phyloP scores from a whole-genome alignment of 2,888 invertebrate species.

The Teinopalpus imperialis region DNA sequence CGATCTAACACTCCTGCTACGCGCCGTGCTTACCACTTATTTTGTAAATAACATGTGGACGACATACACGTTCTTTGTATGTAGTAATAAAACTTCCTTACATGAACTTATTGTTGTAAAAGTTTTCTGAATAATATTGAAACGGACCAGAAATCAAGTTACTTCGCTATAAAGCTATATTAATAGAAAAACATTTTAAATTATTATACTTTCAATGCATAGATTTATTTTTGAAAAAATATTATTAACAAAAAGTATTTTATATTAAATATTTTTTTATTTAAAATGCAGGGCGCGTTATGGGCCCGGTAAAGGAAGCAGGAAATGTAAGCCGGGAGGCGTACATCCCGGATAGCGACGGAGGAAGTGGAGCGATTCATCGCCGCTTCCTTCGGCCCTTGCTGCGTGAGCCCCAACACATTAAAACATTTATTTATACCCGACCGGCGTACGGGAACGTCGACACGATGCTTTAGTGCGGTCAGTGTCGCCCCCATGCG shows the following conservation, averaged over 20 bases:
- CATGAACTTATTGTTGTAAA: no score
- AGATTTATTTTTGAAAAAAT: no score
- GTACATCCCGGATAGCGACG: conserved; percentile 57
- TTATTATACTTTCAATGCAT: no score
- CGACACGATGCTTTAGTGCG: background rate
- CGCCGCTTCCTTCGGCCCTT: conserved; percentile 31
- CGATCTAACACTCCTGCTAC: conserved; percentile 40
- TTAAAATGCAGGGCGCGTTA: conserved; percentile 27
- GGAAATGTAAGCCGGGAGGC: conserved; percentile 49
- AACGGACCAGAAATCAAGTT: no score
- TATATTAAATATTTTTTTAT: no score
- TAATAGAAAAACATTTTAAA: no score
- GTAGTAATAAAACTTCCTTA: conserved; percentile 11
- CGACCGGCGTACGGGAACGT: conserved; percentile 14
- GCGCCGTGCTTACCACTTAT: conserved; percentile 13
- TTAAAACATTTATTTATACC: conserved; percentile 38
- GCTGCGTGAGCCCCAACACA: conserved; percentile 28
- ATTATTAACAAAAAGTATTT: no score
- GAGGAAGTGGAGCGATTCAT: conserved; percentile 47
- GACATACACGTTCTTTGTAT: conserved; percentile 8
- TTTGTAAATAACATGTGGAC: conserved; percentile 24
- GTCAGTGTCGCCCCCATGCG: conserved; percentile 23
- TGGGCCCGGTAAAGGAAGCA: conserved; percentile 40
- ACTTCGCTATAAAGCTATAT: no score
- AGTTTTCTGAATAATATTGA: no score